Evolutionary conservation across 2,888 invertebrate species (phyloP).

Genomic region (Clanis bilineata): DNA sequence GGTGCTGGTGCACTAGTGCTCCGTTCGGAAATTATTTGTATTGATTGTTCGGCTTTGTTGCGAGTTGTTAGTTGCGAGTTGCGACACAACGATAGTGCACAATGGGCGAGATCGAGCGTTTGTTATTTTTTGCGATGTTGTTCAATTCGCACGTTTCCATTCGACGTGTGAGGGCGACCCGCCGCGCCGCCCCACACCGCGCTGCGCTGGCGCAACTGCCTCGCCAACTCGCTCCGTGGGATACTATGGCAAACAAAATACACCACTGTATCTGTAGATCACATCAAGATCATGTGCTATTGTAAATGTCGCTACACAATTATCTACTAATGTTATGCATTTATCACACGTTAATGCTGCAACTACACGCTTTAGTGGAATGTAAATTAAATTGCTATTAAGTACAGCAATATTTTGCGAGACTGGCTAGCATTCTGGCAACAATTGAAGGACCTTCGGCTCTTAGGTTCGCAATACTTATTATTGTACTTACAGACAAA

Average conservation of each 20-base stretch:
- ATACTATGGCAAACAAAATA: neutral
- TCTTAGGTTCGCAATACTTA: no score
- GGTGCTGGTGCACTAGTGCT: neutral
- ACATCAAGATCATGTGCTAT: neutral
- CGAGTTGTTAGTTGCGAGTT: no score
- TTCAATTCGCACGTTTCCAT: slow-evolving; percentile 65
- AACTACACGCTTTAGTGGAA: neutral
- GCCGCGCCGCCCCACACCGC: no score
- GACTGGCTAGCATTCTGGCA: no score
- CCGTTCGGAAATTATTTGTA: neutral
- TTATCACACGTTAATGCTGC: neutral
- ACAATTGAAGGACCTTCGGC: no score
- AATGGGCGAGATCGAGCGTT: slow-evolving; percentile 29
- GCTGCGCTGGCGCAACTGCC: neutral
- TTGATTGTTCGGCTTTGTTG: neutral
- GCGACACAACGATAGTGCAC: neutral
- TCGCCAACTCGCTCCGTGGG: no score
- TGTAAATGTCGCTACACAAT: neutral
- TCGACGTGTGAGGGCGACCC: slow-evolving; percentile 25
- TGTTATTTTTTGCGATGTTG: slow-evolving; percentile 52
- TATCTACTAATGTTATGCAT: neutral
- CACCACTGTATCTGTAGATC: neutral
- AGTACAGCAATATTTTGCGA: no score
- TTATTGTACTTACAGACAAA: no score
- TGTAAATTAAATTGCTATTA: neutral